phyloP scores from a whole-genome alignment of 2,888 invertebrate genomes.

The Stramonita haemastoma region DNA sequence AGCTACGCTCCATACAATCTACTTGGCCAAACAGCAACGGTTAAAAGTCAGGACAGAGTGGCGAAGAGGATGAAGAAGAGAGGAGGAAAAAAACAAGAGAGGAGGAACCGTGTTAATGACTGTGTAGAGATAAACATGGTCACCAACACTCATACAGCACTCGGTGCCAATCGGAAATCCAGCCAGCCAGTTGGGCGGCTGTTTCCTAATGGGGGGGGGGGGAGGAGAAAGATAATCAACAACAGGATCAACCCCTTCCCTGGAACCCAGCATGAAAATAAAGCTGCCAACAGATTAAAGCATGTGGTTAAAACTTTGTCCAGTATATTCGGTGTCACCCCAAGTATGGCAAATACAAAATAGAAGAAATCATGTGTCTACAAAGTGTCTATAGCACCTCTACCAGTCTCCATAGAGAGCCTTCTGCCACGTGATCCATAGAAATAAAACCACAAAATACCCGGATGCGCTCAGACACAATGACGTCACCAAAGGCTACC shows the following conservation, averaged over 20 bases:
- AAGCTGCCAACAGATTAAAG: conserved; percentile 22
- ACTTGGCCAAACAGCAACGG: background rate
- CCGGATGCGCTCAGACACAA: conserved; percentile 55
- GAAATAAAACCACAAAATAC: conserved; percentile 45
- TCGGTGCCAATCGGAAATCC: background rate
- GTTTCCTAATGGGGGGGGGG: too few species aligned
- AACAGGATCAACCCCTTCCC: background rate
- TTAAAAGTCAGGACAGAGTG: background rate
- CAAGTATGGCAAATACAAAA: background rate
- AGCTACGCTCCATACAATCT: background rate
- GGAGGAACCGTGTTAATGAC: background rate
- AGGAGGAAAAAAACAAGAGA: background rate
- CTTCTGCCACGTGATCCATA: conserved; percentile 35
- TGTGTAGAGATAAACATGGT: conserved; percentile 11
- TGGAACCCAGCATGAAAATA: conserved; percentile 5
- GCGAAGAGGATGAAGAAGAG: background rate
- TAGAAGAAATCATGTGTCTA: conserved; percentile 19
- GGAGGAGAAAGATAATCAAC: background rate
- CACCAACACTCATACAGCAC: background rate
- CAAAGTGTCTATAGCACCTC: conserved; percentile 7
- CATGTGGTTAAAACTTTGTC: background rate
- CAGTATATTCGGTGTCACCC: background rate
- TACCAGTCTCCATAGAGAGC: conserved; percentile 5
- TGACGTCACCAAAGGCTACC: conserved; percentile 48
- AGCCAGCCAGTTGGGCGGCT: background rate